A percentile compares a stretch with the other conserved stretches of the same genome.
phyloP scores from a whole-genome alignment of 2,888 invertebrate genomes.

The Salticus scenicus region DNA sequence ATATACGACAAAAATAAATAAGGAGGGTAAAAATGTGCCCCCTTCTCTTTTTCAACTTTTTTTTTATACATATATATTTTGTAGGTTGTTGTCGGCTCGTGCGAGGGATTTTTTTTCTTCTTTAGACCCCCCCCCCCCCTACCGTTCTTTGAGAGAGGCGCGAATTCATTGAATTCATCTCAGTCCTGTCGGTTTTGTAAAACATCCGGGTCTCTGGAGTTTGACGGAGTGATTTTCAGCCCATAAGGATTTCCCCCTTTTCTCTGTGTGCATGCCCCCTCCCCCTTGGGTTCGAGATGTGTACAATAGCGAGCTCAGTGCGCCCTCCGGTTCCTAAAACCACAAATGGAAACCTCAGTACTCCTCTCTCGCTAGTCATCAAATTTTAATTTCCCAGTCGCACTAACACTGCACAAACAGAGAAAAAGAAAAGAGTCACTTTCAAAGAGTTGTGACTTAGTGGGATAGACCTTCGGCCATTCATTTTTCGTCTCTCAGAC shows the following conservation, averaged over 20 bases:
- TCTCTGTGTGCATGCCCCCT: background rate
- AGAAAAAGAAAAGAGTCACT: background rate
- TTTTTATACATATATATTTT: constrained; percentile 51
- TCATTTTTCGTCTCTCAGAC: constrained; percentile 11
- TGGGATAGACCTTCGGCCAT: background rate
- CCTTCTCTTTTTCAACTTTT: constrained; percentile 46
- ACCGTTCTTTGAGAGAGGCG: constrained; percentile 45
- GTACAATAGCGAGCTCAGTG: constrained; percentile 22
- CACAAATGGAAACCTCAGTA: constrained; percentile 63
- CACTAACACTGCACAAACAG: background rate
- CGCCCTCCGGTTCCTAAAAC: constrained; percentile 43
- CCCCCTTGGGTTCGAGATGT: constrained; percentile 5
- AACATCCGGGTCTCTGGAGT: constrained; percentile 55
- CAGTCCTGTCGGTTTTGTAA: constrained; percentile 64
- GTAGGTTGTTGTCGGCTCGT: constrained; percentile 58
- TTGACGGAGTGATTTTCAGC: constrained; percentile 65
- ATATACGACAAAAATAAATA: constrained; percentile 63
- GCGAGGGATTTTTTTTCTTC: constrained; percentile 18
- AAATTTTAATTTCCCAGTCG: constrained; percentile 63
- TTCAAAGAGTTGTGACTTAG: background rate
- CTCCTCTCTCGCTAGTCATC: constrained; percentile 37
- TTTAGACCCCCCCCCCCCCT: background rate
- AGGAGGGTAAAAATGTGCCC: constrained; percentile 7
- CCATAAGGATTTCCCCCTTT: constrained; percentile 50
- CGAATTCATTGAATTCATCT: constrained; percentile 68